These are phyloP conservation scores for Drosophila lacteicornis DNA, from an alignment of 1,140 invertebrate genomes.

Conservation along the genomic window DNA sequence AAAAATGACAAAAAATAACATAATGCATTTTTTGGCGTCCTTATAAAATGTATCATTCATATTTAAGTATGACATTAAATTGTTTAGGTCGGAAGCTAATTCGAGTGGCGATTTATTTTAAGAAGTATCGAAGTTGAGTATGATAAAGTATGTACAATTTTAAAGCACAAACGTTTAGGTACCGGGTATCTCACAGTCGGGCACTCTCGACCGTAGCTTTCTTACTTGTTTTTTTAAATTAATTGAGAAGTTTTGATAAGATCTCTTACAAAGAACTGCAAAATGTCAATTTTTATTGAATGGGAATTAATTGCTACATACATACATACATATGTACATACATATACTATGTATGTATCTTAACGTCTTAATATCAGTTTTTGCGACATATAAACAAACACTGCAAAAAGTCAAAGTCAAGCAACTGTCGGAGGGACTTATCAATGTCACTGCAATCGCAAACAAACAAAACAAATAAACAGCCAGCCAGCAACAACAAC, in stretches of 20 bases:
- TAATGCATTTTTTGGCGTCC: no score
- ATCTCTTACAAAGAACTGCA: not conserved
- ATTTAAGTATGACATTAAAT: no score
- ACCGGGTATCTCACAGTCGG: no score
- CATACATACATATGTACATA: not conserved
- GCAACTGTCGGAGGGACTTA: constrained; percentile 54
- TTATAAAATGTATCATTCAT: no score
- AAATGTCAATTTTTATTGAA: not conserved
- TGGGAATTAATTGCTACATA: not conserved
- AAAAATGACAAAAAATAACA: no score
- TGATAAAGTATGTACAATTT: no score
- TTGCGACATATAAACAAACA: constrained; percentile 35
- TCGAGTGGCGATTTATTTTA: no score
- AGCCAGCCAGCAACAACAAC: constrained; percentile 8
- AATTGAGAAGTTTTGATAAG: not conserved
- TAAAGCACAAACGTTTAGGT: no score
- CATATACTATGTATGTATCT: constrained; percentile 2
- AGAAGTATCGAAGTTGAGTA: no score
- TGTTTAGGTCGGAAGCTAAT: no score
- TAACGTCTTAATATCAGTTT: constrained; percentile 38
- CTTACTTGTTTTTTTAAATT: not conserved
- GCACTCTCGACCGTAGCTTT: no score
- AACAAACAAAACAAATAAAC: constrained; percentile 36
- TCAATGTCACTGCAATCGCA: constrained; percentile 71
- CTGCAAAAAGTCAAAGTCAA: constrained; percentile 63